Conservation (phyloP, 1,140 invertebrate species). For the Meloidogyne exigua region DNA sequence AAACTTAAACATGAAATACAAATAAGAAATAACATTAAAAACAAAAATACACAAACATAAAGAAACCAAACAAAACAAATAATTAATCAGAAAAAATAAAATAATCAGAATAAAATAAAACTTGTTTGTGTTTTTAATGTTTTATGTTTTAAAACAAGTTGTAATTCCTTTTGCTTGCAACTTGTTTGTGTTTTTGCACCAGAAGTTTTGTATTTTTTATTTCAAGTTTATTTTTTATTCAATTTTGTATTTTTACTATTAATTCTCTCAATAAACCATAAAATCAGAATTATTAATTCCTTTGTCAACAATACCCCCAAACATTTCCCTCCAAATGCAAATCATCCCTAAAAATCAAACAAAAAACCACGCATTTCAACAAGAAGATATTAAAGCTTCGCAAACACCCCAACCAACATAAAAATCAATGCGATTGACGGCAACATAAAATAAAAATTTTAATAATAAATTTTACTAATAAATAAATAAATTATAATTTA, state of each 20-base stretch:
- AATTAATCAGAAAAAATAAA: background rate
- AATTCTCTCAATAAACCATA: background rate
- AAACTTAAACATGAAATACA: no score
- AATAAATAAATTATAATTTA: no score
- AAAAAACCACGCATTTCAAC: conserved; percentile 5
- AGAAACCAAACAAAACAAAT: background rate
- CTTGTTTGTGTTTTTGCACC: background rate
- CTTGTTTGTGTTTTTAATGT: background rate
- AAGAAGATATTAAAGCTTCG: background rate
- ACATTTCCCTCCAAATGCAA: background rate
- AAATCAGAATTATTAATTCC: background rate
- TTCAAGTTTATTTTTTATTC: background rate
- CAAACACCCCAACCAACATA: background rate
- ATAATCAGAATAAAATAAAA: background rate
- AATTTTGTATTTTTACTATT: background rate
- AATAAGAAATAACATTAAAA: background rate
- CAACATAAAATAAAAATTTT: background rate
- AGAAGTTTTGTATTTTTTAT: background rate
- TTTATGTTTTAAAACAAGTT: background rate
- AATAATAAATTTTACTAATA: background rate
- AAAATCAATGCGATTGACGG: background rate
- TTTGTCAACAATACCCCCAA: background rate
- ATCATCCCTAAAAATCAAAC: conserved; percentile 11
- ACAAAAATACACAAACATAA: background rate
- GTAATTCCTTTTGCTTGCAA: background rate